phyloP scores from a whole-genome alignment of 2,113 vertebrate species.

The Salvelinus alpinus region DNA sequence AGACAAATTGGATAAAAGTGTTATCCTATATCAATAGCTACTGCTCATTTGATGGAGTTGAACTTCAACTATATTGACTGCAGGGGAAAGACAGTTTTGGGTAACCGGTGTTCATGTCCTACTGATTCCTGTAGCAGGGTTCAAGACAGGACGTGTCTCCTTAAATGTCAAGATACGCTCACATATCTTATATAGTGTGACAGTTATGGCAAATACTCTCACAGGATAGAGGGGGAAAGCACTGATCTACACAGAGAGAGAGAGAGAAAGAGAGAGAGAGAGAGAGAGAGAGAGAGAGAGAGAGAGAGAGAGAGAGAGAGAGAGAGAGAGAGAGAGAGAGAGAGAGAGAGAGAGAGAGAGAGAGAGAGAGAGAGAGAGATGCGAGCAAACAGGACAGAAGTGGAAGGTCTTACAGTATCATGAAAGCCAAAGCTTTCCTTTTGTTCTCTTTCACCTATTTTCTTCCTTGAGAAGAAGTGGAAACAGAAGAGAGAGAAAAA shows the following conservation, averaged over 20 bases:
- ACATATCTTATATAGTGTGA: slow-evolving; percentile 5
- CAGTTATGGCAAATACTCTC: slow-evolving; percentile 29
- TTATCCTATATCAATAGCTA: slow-evolving; percentile 25
- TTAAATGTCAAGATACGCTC: slow-evolving; percentile 29
- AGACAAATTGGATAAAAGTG: slow-evolving; percentile 24
- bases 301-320: neutral
- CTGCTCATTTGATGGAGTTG: slow-evolving; percentile 33
- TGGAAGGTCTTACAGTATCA: too few relatives aligned
- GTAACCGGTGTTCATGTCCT: slow-evolving; percentile 12
- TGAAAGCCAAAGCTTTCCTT: too few relatives aligned
- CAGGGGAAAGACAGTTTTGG: slow-evolving; percentile 32
- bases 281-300: neutral
- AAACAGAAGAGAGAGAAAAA: neutral
- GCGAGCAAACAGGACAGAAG: too few relatives aligned
- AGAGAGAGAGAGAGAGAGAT: neutral
- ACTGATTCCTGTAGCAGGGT: slow-evolving; percentile 12
- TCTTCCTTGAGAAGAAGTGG: neutral
- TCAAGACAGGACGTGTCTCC: slow-evolving; percentile 13
- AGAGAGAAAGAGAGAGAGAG: neutral
- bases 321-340: too few relatives aligned
- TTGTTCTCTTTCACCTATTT: too few relatives aligned
- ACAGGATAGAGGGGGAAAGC: neutral
- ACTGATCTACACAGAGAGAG: too few relatives aligned
- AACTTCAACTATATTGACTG: slow-evolving; percentile 45
- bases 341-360: too few relatives aligned